A percentile compares a stretch with the other conserved stretches of the same genome.
Conservation (phyloP, 2,888 invertebrate species). For the Ramazzottius varieornatus region DNA sequence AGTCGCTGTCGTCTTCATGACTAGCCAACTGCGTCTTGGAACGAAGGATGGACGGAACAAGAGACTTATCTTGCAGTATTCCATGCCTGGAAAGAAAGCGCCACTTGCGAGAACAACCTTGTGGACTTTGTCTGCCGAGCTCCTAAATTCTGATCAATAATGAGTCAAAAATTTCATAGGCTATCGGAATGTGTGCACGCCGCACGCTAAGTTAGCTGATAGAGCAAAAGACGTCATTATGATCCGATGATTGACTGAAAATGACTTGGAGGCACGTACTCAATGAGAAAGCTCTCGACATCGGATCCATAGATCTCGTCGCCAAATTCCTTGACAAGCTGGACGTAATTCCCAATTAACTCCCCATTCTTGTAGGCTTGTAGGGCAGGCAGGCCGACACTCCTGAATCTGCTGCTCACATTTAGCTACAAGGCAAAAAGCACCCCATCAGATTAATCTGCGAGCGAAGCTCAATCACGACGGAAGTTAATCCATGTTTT, state of each 20-base stretch:
- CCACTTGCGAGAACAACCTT: too few species aligned
- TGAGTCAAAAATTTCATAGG: not conserved
- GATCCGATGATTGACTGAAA: too few species aligned
- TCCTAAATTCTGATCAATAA: too few species aligned
- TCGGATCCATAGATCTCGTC: conserved; percentile 67
- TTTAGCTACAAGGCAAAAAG: conserved; percentile 16
- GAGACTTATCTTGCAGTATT: not conserved
- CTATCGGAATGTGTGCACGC: too few species aligned
- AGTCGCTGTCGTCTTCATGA: not conserved
- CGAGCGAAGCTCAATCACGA: not conserved
- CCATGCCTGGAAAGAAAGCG: not conserved
- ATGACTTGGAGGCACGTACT: too few species aligned
- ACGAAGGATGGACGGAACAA: not conserved
- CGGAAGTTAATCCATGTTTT: too few species aligned
- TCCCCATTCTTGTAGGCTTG: conserved; percentile 67
- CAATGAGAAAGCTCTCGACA: conserved; percentile 63
- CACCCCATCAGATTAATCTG: not conserved
- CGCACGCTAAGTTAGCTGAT: too few species aligned
- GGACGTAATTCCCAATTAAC: conserved; percentile 69
- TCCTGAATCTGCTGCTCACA: conserved; percentile 18
- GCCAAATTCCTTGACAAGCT: conserved; percentile 57
- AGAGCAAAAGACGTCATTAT: too few species aligned
- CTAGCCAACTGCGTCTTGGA: not conserved
- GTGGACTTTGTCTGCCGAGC: too few species aligned
- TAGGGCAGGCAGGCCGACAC: conserved; percentile 64